phyloP scores from a whole-genome alignment of 2,797 vertebrate genomes.

The Eupleurogrammus muticus region DNA sequence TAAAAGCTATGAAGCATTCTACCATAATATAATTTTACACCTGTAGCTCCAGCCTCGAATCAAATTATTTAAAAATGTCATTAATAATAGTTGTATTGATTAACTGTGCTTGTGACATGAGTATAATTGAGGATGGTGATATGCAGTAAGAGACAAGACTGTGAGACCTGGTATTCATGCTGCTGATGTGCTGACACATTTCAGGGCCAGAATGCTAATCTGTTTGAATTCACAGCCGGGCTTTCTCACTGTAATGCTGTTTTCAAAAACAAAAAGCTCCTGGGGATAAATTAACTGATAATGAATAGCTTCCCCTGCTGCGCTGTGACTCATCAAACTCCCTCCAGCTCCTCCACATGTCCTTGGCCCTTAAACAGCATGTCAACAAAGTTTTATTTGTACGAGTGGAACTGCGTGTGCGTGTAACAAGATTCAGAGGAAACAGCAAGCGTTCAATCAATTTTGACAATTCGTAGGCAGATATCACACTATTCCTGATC shows the following conservation, averaged over 20 bases:
- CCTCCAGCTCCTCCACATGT: constrained; percentile 37
- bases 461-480: constrained; percentile 37
- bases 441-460: constrained; percentile 31
- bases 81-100: constrained; percentile 3
- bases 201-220: constrained; percentile 23
- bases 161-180: not conserved
- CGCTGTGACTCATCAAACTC: constrained; percentile 50
- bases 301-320: constrained; percentile 52
- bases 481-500: constrained; percentile 44
- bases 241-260: constrained; percentile 16
- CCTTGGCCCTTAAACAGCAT: constrained; percentile 40
- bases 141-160: not conserved
- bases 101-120: not conserved
- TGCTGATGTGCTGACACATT: constrained; percentile 26
- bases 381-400: constrained; percentile 20
- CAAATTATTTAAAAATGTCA: constrained; percentile 9
- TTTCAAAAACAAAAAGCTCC: constrained; percentile 47
- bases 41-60: constrained; percentile 7
- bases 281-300: constrained; percentile 61
- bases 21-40: constrained; percentile 8
- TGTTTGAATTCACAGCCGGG: constrained; percentile 18
- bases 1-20: constrained; percentile 10
- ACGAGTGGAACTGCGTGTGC: not conserved
- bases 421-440: constrained; percentile 20
- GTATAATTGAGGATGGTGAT: not conserved